phyloP scores from a whole-genome alignment of 2,888 invertebrate species.

The Drosophila rubida region DNA sequence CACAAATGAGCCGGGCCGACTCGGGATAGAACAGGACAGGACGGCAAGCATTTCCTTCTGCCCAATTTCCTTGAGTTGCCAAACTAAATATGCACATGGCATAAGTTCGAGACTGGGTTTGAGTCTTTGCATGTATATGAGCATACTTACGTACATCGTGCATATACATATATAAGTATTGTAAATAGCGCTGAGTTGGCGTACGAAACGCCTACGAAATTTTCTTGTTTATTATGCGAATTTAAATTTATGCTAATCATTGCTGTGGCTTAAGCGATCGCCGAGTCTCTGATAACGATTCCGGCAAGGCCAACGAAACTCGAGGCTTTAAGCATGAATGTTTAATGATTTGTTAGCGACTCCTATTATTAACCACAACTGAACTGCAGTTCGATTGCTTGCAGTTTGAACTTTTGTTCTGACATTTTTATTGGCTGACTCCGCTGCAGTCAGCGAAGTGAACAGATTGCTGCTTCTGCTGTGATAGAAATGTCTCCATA shows the following conservation, averaged over 20 bases:
- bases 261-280: constrained; percentile 46
- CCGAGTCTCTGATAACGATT: constrained; percentile 27
- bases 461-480: constrained; percentile 44
- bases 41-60: constrained; percentile 50
- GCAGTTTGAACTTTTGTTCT: constrained; percentile 7
- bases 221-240: constrained; percentile 67
- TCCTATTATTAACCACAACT: background rate
- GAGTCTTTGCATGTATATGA: constrained; percentile 8
- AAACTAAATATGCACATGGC: constrained; percentile 41
- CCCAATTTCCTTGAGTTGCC: constrained; percentile 48
- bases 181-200: constrained; percentile 40
- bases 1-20: background rate
- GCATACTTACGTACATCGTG: background rate
- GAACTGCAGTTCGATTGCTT: constrained; percentile 9
- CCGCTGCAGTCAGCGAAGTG: constrained; percentile 37
- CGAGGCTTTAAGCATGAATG: constrained; percentile 29
- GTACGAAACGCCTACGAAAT: constrained; percentile 48
- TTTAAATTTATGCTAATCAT: constrained; percentile 77
- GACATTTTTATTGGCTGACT: constrained; percentile 35
- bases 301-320: constrained; percentile 16
- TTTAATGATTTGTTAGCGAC: background rate
- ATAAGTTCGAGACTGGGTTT: constrained; percentile 3
- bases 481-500: constrained; percentile 22
- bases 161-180: constrained; percentile 26
- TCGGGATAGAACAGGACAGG: background rate